Evolutionary conservation across 92 coral and sea anemone genomes (phyloP).

Genomic region (Hydrozoanthus gracilis): DNA sequence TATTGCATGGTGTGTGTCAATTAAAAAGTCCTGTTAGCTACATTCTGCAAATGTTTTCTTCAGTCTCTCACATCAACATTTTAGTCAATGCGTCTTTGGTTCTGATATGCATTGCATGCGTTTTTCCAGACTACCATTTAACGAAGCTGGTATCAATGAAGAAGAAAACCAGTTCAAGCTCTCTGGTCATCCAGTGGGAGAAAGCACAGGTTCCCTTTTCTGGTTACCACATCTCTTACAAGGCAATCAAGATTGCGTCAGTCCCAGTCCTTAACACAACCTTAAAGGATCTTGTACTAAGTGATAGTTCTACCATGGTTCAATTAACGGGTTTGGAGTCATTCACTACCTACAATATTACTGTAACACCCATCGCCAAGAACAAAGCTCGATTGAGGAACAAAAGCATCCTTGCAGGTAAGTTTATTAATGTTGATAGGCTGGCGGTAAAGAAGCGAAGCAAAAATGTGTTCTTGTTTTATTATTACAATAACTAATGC

Average conservation of each 20-base stretch:
- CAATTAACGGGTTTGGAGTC: slow-evolving; percentile 55
- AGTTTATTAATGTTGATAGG: background rate
- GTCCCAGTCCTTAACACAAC: background rate
- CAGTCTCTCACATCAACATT: too few relatives aligned
- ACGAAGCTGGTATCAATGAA: too few relatives aligned
- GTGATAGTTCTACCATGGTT: slow-evolving; percentile 15
- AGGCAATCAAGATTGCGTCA: background rate
- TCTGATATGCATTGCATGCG: too few relatives aligned
- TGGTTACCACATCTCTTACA: background rate
- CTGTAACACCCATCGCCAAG: slow-evolving; percentile 53
- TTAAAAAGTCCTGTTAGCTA: too few relatives aligned
- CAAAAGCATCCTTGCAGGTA: slow-evolving; percentile 46
- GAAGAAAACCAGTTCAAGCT: background rate
- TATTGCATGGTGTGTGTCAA: too few relatives aligned
- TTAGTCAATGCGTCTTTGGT: too few relatives aligned
- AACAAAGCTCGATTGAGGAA: slow-evolving; percentile 36
- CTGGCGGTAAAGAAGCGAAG: too few relatives aligned
- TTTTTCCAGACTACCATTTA: too few relatives aligned
- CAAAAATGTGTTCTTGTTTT: too few relatives aligned
- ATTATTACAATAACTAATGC: too few relatives aligned
- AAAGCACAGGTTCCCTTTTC: background rate
- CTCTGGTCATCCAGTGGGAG: slow-evolving; percentile 1
- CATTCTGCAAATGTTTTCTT: too few relatives aligned
- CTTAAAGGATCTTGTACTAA: background rate
- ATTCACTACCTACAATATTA: slow-evolving; percentile 54